These are phyloP conservation scores for Bostrychus sinensis DNA, from an alignment of 2,113 vertebrate species.

Conservation along the genomic window DNA sequence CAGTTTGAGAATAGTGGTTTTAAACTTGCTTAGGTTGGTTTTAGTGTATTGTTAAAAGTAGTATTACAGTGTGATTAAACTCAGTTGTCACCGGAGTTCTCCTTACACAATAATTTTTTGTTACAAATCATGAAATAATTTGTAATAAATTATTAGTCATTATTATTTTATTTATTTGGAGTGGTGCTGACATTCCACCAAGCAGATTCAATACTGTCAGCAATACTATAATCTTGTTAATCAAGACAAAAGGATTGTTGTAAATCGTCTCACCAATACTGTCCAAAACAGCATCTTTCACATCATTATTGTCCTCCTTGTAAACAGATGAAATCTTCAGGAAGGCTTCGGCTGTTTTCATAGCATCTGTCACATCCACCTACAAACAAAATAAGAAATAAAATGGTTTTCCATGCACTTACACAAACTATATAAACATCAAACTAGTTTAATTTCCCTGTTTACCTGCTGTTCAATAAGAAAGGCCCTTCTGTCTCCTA, in stretches of 20 bases:
- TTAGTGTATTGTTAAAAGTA: too few relatives aligned
- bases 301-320: conserved; percentile 85
- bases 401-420: neutral
- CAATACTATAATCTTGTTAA: too few relatives aligned
- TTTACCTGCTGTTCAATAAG: conserved; percentile 91
- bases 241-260: neutral
- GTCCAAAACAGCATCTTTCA: conserved; percentile 84
- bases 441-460: neutral
- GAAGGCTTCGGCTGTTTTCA: conserved; percentile 87
- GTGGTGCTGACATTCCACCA: too few relatives aligned
- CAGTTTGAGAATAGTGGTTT: too few relatives aligned
- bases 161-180: too few relatives aligned
- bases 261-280: conserved; percentile 72
- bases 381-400: conserved; percentile 45
- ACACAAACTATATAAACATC: neutral
- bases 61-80: too few relatives aligned
- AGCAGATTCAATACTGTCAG: too few relatives aligned
- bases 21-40: too few relatives aligned
- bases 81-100: too few relatives aligned
- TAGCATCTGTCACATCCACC: conserved; percentile 87
- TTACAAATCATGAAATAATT: too few relatives aligned
- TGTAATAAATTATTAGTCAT: too few relatives aligned
- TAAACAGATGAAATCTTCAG: conserved; percentile 93
- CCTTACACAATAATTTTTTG: too few relatives aligned
- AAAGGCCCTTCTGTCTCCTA: conserved; percentile 85